Conservation (phyloP, 2,888 invertebrate species). For the Galeruca laticollis region DNA sequence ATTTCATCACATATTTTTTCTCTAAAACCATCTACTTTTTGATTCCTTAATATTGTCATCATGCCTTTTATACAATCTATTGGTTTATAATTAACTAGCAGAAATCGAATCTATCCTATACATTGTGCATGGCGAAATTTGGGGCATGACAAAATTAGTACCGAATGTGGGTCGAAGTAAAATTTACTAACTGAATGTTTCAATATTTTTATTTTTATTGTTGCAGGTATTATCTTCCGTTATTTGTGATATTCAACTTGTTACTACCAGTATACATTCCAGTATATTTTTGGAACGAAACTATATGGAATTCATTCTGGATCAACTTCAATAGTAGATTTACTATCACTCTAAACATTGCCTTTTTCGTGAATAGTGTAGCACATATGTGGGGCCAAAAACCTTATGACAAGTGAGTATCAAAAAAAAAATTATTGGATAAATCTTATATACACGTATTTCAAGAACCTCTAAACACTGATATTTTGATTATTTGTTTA, state of each 20-base stretch:
- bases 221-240: conserved; percentile 76
- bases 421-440: neutral
- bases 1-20: too few relatives aligned
- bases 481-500: too few relatives aligned
- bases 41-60: too few relatives aligned
- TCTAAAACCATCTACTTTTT: too few relatives aligned
- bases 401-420: conserved; percentile 86
- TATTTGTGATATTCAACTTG: conserved; percentile 81
- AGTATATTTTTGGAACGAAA: conserved; percentile 86
- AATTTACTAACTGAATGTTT: too few relatives aligned
- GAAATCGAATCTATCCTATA: too few relatives aligned
- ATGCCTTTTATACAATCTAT: too few relatives aligned
- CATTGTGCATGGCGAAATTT: too few relatives aligned
- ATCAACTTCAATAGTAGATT: conserved; percentile 86
- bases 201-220: neutral
- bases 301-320: conserved; percentile 82
- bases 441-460: neutral
- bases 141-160: too few relatives aligned
- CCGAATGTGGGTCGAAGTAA: too few relatives aligned
- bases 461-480: too few relatives aligned
- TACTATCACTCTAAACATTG: conserved; percentile 87
- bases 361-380: conserved; percentile 94
- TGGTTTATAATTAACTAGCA: too few relatives aligned
- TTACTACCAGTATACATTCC: conserved; percentile 83
- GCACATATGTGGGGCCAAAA: conserved; percentile 94